These are phyloP conservation scores for Agelas oroides DNA, from an alignment of 37 sponge, comb jelly and placozoan species.

Conservation along the genomic window DNA sequence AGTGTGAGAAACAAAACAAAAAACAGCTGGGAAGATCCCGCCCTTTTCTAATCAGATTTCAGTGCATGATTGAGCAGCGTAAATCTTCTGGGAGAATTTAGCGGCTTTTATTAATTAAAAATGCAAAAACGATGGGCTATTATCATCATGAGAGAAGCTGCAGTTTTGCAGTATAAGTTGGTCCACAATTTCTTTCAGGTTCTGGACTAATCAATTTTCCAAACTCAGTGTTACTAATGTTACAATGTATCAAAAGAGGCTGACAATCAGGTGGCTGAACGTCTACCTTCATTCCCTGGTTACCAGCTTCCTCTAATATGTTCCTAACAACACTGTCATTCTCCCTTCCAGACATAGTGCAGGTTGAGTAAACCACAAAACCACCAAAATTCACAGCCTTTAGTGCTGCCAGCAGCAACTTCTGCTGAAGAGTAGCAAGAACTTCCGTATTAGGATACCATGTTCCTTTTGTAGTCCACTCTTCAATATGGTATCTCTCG, in stretches of 20 bases:
- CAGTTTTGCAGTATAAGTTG: neutral
- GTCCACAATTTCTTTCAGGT: slow-evolving; percentile 9
- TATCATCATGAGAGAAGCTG: neutral
- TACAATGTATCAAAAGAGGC: too few species aligned
- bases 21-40: too few species aligned
- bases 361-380: slow-evolving; percentile 29
- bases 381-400: slow-evolving; percentile 6
- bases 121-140: too few species aligned
- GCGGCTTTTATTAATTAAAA: too few species aligned
- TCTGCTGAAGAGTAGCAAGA: neutral
- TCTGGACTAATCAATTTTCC: slow-evolving; percentile 3
- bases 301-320: neutral
- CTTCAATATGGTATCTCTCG: slow-evolving; percentile 13
- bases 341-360: slow-evolving; percentile 12
- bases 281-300: neutral
- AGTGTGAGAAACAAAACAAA: too few species aligned
- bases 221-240: neutral
- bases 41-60: too few species aligned
- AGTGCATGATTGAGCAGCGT: too few species aligned
- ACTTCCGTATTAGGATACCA: neutral
- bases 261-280: neutral
- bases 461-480: neutral
- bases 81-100: too few species aligned
- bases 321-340: slow-evolving; percentile 20
- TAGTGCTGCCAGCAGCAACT: slow-evolving; percentile 13